A percentile compares a stretch with the other conserved stretches of the same genome.
These are phyloP conservation scores for Apus apus DNA, from an alignment of 2,113 vertebrate genomes.

Conservation along the genomic window DNA sequence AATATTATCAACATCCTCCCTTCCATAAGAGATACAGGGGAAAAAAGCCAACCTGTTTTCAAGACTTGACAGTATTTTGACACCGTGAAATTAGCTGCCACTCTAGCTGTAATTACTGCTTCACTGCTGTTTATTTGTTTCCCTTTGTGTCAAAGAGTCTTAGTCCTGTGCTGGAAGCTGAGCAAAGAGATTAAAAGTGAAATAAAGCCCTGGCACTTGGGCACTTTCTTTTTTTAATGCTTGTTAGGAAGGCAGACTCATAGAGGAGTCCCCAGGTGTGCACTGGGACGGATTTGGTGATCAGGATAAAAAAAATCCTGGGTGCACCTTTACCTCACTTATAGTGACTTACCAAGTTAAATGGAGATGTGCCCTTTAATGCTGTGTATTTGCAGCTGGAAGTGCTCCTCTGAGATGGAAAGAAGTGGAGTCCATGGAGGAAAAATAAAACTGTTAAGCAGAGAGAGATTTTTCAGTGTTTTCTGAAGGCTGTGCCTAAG, in stretches of 20 bases:
- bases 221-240: neutral
- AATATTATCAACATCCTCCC: neutral
- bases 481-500: neutral
- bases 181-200: neutral
- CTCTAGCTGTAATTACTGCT: neutral
- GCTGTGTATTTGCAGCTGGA: rapidly evolving
- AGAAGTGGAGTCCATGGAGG: neutral
- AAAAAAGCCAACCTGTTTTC: neutral
- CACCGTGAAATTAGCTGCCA: rapidly evolving
- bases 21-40: neutral
- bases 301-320: neutral
- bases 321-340: neutral
- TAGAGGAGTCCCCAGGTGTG: rapidly evolving
- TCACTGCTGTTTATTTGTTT: neutral
- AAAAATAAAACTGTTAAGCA: neutral
- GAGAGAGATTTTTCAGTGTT: neutral
- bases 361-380: neutral
- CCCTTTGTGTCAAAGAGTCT: neutral
- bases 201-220: neutral
- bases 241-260: neutral
- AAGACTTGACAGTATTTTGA: neutral
- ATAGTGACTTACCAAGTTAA: neutral
- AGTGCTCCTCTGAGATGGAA: neutral
- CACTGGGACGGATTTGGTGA: neutral
- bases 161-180: neutral